phyloP scores from a whole-genome alignment of 2,888 invertebrate species.

The Lobophora halterata region DNA sequence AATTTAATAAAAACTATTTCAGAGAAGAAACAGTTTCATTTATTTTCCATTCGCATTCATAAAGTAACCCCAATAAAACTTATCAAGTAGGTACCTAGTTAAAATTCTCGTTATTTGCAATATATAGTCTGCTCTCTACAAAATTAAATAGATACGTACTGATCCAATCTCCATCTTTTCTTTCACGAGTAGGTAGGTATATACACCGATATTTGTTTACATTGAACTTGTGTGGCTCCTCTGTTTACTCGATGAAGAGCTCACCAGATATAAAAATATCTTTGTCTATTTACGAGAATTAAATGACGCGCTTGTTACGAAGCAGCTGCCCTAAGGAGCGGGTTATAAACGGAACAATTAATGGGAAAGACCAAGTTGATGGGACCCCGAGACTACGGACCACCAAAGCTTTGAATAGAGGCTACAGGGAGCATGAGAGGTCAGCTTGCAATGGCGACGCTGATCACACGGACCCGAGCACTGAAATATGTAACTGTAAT shows the following conservation, averaged over 20 bases:
- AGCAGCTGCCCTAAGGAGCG: conserved; percentile 74
- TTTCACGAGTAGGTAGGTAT: conserved; percentile 32
- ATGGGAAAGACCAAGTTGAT: conserved; percentile 52
- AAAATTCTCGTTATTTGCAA: conserved; percentile 25
- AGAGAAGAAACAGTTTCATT: too few relatives aligned
- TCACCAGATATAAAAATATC: conserved; percentile 77
- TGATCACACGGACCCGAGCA: conserved; percentile 55
- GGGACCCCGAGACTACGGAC: conserved; percentile 32
- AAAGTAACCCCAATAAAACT: neutral
- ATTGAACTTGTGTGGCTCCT: conserved; percentile 61
- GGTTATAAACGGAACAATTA: conserved; percentile 77
- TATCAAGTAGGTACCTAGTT: conserved; percentile 8
- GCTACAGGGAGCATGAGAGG: conserved; percentile 35
- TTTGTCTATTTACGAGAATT: conserved; percentile 77
- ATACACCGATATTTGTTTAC: conserved; percentile 69
- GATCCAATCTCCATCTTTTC: conserved; percentile 13
- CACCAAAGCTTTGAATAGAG: conserved; percentile 30
- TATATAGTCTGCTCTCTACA: conserved; percentile 20
- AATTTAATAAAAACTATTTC: conserved; percentile 16
- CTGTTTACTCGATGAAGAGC: conserved; percentile 69
- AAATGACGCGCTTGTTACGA: conserved; percentile 72
- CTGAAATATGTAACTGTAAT: conserved; percentile 74
- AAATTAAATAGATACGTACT: conserved; percentile 15
- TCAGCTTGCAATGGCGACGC: conserved; percentile 47
- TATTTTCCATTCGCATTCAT: too few relatives aligned